Percentiles rank a stretch among this genome's conserved stretches.
phyloP scores from a whole-genome alignment of 2,888 invertebrate genomes.

The Lasioglossum malachurum region DNA sequence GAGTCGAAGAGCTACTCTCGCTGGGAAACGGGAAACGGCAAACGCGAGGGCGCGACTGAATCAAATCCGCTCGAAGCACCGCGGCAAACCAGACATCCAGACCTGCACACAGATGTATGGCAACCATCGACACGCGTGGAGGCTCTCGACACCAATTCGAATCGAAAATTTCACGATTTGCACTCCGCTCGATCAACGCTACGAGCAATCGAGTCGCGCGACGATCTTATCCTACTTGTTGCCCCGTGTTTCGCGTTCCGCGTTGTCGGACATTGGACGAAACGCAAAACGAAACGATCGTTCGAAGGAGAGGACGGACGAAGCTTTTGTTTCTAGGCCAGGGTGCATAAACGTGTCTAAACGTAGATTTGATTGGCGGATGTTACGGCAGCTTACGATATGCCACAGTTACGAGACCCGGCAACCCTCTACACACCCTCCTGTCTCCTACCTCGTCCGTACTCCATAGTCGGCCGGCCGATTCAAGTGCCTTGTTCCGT shows the following conservation, averaged over 20 bases:
- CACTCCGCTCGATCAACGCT: background rate
- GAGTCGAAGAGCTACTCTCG: background rate
- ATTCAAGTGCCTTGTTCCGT: constrained; percentile 49
- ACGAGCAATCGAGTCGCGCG: background rate
- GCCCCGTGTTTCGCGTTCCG: background rate
- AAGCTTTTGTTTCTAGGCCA: constrained; percentile 66
- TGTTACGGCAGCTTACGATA: constrained; percentile 72
- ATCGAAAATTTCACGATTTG: constrained; percentile 1
- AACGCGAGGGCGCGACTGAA: constrained; percentile 65
- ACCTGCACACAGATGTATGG: constrained; percentile 18
- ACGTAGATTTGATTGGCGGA: constrained; percentile 78
- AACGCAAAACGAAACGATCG: background rate
- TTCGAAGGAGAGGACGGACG: constrained; percentile 25
- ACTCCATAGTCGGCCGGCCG: constrained; percentile 8
- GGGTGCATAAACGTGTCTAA: constrained; percentile 48
- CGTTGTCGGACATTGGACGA: background rate
- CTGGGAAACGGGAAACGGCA: constrained; percentile 27
- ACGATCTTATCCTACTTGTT: constrained; percentile 15
- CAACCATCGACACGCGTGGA: constrained; percentile 14
- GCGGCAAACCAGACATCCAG: constrained; percentile 6
- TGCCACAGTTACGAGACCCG: constrained; percentile 37
- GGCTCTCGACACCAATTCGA: background rate
- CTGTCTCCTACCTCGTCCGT: constrained; percentile 42
- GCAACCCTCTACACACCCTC: constrained; percentile 63
- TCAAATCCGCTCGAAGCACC: constrained; percentile 13